These are phyloP conservation scores for Protomyctophum bolini DNA, from an alignment of 2,113 vertebrate genomes.

Conservation along the genomic window DNA sequence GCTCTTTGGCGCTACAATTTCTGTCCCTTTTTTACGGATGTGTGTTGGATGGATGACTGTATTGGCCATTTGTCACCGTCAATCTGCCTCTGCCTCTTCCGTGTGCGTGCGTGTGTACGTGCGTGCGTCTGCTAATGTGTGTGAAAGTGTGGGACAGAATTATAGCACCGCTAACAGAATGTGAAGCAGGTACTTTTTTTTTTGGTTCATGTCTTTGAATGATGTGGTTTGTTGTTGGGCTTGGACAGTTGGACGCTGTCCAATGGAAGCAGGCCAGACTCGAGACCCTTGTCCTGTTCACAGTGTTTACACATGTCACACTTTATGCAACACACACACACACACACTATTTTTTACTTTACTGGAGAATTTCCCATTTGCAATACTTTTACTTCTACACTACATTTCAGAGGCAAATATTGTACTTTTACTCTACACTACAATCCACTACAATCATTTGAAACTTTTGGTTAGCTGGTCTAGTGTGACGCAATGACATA, in stretches of 20 bases:
- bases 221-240: constrained; percentile 53
- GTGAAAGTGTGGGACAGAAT: constrained; percentile 10
- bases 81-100: not conserved
- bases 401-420: no score
- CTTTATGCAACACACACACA: no score
- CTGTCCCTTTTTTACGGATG: constrained; percentile 4
- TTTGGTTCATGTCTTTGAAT: constrained; percentile 41
- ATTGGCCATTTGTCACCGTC: constrained; percentile 3
- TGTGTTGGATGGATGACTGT: constrained; percentile 12
- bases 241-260: constrained; percentile 55
- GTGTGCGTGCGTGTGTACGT: constrained; percentile 10
- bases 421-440: no score
- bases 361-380: no score
- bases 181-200: constrained; percentile 44
- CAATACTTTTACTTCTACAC: no score
- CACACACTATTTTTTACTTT: no score
- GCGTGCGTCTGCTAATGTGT: not conserved
- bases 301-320: constrained; percentile 58
- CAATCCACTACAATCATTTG: no score
- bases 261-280: constrained; percentile 56
- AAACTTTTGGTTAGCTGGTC: no score
- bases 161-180: constrained; percentile 32
- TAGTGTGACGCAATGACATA: no score
- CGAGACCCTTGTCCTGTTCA: constrained; percentile 54
- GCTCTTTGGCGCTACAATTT: not conserved